Evolutionary conservation across 2,797 vertebrate genomes (phyloP), one percentile per base, ranked within the genome.

Genomic region (Lerista edwardsae): DNA sequence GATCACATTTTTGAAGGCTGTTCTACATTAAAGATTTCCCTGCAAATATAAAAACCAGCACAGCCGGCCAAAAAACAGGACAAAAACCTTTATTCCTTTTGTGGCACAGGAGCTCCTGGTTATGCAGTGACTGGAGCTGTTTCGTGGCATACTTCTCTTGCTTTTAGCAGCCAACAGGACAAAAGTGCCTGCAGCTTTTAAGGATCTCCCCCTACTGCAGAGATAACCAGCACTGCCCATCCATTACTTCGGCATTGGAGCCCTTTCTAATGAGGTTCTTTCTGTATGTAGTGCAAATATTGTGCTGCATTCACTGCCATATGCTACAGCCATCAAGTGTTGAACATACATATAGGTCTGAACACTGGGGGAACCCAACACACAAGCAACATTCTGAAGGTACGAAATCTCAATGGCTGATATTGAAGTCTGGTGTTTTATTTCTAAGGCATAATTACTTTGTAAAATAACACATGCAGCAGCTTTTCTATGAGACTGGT

Each of bases 361-460:
- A 82, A 62, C 4, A 23, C 15, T 10, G 64, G 41, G 39, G 59
- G 7, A 57, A 80, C 23, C 64, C 31, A n/a, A 55, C 5, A 10
- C 51, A 41, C 21, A 19, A 44, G 74, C n/a, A 25, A 69, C 41
- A 55, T 57, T 61, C 34, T 59, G 41, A 44, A 25, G 36, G 51
- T 69, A 44, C n/a, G n/a, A n/a, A 34, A 3, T 5, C 4, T 11
- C 44, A n/a, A 39, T 36, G 9, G 41, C 15, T 41, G 44, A 67
- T 23, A 19, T 21, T 79, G n/a, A 59, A 65, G 27, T 27, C 34
- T 74, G 34, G 51, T 74, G 41, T 55, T 84, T 79, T 39, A 74
- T 85, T 79, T 29, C 27, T 62, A 62, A 51, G 31, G 25, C 41
- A 73, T 79, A 55, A 65, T 65, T 55, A 59, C 62, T 79, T 84